Evolutionary conservation across 2,113 vertebrate genomes (phyloP).

Genomic region (Syngnathus floridae): DNA sequence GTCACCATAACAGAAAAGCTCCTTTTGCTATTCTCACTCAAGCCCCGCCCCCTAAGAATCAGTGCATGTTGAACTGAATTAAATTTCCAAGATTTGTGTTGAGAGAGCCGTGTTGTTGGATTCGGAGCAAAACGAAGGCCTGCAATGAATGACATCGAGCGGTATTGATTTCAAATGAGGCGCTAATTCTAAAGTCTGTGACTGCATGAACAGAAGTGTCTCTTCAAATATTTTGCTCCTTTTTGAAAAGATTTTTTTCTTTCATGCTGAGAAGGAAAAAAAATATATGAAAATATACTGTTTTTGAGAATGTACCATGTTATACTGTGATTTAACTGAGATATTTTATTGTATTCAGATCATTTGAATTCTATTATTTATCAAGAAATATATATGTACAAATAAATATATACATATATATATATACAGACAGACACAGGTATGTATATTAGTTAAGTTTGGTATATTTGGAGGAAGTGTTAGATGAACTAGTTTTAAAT

Average conservation of each 20-base stretch:
- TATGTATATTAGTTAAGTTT: conserved; percentile 69
- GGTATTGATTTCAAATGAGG: conserved; percentile 63
- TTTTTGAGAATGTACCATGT: conserved; percentile 81
- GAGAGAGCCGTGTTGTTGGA: conserved; percentile 52
- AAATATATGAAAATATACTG: conserved; percentile 74
- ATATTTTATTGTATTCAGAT: conserved; percentile 77
- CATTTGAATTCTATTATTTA: conserved; percentile 75
- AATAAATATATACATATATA: conserved; percentile 72
- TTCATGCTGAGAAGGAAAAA: conserved; percentile 62
- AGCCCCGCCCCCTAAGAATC: conserved; percentile 45
- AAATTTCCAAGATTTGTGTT: conserved; percentile 61
- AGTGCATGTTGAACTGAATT: conserved; percentile 67
- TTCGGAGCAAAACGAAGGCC: conserved; percentile 53
- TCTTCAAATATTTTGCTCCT: conserved; percentile 69
- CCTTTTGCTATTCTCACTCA: conserved; percentile 39
- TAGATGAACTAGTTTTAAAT: conserved; percentile 79
- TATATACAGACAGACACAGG: conserved; percentile 67
- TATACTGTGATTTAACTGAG: conserved; percentile 78
- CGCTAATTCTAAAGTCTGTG: conserved; percentile 76
- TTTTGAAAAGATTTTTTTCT: conserved; percentile 50
- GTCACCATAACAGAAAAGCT: conserved; percentile 46
- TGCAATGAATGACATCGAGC: conserved; percentile 53
- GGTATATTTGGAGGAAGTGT: conserved; percentile 78
- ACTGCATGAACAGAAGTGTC: conserved; percentile 77
- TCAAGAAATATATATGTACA: conserved; percentile 73